Conservation (phyloP, 2,888 invertebrate species). For the Microctonus hyperodae region DNA sequence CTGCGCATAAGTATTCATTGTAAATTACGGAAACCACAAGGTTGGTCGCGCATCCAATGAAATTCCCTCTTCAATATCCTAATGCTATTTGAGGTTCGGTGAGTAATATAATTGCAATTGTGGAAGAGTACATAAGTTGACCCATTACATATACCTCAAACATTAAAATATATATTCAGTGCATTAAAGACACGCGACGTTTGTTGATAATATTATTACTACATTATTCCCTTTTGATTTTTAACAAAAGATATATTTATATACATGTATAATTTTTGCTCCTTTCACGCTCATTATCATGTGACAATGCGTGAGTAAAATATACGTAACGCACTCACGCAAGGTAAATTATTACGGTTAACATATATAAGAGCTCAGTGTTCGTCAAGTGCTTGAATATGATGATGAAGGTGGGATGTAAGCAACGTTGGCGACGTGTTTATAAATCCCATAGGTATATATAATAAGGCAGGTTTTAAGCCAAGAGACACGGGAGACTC, state of each 20-base stretch:
- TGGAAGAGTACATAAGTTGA: conserved; percentile 14
- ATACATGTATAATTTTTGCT: conserved; percentile 16
- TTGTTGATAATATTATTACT: neutral
- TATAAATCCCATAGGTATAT: conserved; percentile 9
- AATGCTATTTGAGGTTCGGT: neutral
- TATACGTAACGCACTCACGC: conserved; percentile 21
- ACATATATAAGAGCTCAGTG: conserved; percentile 1
- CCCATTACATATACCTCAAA: neutral
- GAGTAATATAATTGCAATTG: conserved; percentile 19
- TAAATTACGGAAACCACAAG: conserved; percentile 25
- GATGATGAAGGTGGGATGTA: neutral
- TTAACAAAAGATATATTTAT: neutral
- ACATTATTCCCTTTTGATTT: neutral
- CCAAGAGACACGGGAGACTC: conserved; percentile 17
- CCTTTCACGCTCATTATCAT: conserved; percentile 16
- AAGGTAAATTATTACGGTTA: conserved; percentile 28
- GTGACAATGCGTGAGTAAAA: conserved; percentile 26
- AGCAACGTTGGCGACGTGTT: neutral
- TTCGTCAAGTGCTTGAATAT: neutral
- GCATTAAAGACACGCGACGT: conserved; percentile 15
- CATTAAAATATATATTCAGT: conserved; percentile 6
- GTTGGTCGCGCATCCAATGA: conserved; percentile 10
- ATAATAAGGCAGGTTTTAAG: conserved; percentile 8
- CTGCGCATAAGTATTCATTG: neutral
- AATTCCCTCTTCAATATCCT: neutral